Base-by-base conservation (phyloP, 2,888 invertebrate species). In the Pandemis corylana region DNA sequence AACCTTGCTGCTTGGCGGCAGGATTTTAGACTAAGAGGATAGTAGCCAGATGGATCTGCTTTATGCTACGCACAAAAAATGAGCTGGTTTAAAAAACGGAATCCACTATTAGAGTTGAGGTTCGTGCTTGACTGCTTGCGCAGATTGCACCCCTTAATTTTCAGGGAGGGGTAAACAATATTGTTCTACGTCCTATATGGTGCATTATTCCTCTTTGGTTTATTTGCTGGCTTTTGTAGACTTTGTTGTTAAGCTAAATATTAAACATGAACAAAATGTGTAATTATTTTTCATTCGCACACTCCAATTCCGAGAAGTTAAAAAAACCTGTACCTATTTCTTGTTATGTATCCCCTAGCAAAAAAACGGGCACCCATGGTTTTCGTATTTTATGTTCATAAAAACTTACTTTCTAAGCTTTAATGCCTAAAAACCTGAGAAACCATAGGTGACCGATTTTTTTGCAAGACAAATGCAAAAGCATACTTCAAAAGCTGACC, bases 181-280 rank as follows among this genome's bases (percentile, higher is more conserved):
- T 79, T 78, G 76, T 76, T 69, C 64, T 42, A 42, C 64, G 75
- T 77, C 76, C 72, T 68, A 70, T 76, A 76, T 76, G 64, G 71
- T 28, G 69, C 77, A 76, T 75, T 62, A 62, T 77, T 62, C 71
- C 72, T 74, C 76, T 78, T 77, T 65, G 65, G 76, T 71, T 72
- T 78, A 79, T 80, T 78, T 80, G 80, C 79, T 75, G 75, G 76
- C 74, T 78, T 79, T 80, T 76, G 74, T 79, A 71, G 73, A 76
- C 62, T 73, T 76, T 75, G 76, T 41, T 67, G 53, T 67, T 53
- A 41, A 36, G 53, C 53, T 53, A 67, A 53, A 15, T 53, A 53
- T 67, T 41, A 41, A 41, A 53, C 28, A 51, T 66, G 7, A 46
- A 46, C 5, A 10, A 46, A 64, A 44, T 12, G 42, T 44, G 12